Percentiles rank a stretch among this genome's conserved stretches.
Conservation (phyloP, 1,140 invertebrate genomes). For the Calliphora vicina region DNA sequence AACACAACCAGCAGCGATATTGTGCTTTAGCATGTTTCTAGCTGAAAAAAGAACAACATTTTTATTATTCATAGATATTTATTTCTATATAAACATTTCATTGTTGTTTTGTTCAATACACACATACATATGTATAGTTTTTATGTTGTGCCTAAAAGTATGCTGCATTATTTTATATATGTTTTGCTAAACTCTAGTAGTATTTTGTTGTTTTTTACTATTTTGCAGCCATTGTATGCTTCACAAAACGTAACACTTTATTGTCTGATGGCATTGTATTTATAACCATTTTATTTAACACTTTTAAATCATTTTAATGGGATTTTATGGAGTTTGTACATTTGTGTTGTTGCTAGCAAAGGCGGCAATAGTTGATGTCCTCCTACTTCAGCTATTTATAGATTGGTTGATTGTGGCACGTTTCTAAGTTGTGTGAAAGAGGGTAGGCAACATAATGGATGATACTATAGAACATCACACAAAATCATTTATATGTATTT, state of each 20-base stretch:
- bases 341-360: no score
- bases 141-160: background rate
- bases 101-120: background rate
- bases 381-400: no score
- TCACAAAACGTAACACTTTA: background rate
- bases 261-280: background rate
- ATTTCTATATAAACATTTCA: background rate
- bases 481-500: no score
- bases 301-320: background rate
- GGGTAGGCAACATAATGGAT: no score
- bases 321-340: background rate
- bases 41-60: background rate
- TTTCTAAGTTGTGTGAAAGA: no score
- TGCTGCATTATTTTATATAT: background rate
- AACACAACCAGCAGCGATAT: no score
- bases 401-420: no score
- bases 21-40: no score
- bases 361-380: background rate
- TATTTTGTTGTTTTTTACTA: background rate
- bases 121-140: background rate
- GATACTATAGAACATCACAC: no score
- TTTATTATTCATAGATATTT: background rate
- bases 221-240: no score
- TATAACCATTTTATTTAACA: background rate
- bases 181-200: background rate